Conservation (phyloP, 2,888 invertebrate genomes). For the Serripes groenlandicus region DNA sequence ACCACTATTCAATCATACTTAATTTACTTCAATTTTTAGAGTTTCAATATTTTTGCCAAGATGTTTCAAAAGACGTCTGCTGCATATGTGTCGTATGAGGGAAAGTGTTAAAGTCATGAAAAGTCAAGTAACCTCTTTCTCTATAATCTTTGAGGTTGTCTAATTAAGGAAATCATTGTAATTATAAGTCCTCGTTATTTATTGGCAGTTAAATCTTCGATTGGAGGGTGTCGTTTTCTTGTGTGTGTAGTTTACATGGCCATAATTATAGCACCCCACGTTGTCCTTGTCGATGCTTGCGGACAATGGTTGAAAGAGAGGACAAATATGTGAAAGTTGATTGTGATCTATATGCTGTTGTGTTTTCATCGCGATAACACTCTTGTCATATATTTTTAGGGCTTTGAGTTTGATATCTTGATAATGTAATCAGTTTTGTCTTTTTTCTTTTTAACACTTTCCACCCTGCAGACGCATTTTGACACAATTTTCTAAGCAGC, state of each 20-base stretch:
- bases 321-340: not conserved
- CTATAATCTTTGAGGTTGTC: not conserved
- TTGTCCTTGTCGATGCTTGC: not conserved
- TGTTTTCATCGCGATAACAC: no score
- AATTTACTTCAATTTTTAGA: no score
- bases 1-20: no score
- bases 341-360: not conserved
- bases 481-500: no score
- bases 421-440: no score
- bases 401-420: no score
- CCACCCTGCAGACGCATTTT: no score
- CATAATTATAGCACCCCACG: not conserved
- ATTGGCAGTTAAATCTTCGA: slow-evolving; percentile 14
- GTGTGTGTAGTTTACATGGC: slow-evolving; percentile 8
- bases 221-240: not conserved
- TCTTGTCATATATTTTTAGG: no score
- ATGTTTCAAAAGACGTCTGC: no score
- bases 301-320: not conserved
- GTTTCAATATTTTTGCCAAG: no score
- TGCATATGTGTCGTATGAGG: no score
- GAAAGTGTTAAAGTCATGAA: not conserved
- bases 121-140: not conserved
- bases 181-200: slow-evolving; percentile 19
- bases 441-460: no score
- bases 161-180: slow-evolving; percentile 15